Base-by-base conservation (phyloP, 2,888 invertebrate genomes). In the Drosophila paranaensis region DNA sequence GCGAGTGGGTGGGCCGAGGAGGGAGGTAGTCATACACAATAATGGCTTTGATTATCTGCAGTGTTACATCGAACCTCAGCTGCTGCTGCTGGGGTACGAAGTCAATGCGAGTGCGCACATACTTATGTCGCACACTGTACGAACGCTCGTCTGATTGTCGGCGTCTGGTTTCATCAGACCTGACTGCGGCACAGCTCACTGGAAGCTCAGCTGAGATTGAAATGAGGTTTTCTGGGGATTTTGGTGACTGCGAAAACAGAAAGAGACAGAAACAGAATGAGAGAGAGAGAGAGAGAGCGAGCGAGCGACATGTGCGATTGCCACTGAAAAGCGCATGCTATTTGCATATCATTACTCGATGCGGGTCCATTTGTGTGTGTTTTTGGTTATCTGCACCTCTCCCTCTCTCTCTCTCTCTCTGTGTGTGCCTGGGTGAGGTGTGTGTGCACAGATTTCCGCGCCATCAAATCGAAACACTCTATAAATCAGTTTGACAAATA, bases 321-420 rank as follows among this genome's bases (percentile, higher is more conserved):
- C 40, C 67, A 61, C 65, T 72, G 81, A 80, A 86, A 84, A 85
- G 83, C 78, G 83, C 85, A 85, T 74, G 64, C 85, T 86, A 85
- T 86, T 86, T 85, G 87, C 85, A 86, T 85, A 85, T 81, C 87
- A 86, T 87, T 86, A 87, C 81, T 33, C 60, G 72, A 70, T 77
- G 77, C 71, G 71, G 74, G 62, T 68, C 60, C 55, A 65, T 62
- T 42, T 62, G 66, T 69, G 35, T 76, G 53, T 64, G 60, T 65
- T 50, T 67, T 55, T 67, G 74, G 42, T 60, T 65, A 40, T 45
- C 43, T 43, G 45, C 40, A 10, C 33, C 30, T 42, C 27, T 35
- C 54, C 39, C 27, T 35, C 53, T 45, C 11, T 40, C 10, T 27
- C 30, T 25, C 14, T 50, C 16, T 35, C 33, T 46, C 27, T 48